Evolutionary conservation across 2,113 vertebrate genomes (phyloP).

Genomic region (Lanius collurio): DNA sequence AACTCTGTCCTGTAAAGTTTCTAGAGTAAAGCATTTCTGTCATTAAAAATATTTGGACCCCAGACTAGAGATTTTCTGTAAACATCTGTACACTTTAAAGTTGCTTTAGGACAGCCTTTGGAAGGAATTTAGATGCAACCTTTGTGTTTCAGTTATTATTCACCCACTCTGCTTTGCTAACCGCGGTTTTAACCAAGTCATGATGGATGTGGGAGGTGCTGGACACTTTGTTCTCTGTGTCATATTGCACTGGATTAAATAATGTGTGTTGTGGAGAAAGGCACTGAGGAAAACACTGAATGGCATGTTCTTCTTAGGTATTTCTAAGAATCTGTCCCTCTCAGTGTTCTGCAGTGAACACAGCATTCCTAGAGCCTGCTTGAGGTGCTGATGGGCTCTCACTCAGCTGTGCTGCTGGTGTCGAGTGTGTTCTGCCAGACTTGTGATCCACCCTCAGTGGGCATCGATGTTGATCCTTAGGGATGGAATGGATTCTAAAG

Average conservation of each 20-base stretch:
- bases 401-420: not conserved
- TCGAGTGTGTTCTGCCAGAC: not conserved
- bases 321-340: not conserved
- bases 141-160: not conserved
- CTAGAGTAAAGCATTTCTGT: not conserved
- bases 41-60: not conserved
- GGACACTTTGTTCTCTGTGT: not conserved
- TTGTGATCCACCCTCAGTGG: not conserved
- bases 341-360: not conserved
- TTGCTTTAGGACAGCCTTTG: not conserved
- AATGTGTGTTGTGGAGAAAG: not conserved
- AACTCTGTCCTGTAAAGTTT: not conserved
- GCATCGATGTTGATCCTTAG: not conserved
- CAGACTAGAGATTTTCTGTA: not conserved
- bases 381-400: not conserved
- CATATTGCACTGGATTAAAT: not conserved
- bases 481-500: not conserved
- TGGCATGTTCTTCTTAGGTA: not conserved
- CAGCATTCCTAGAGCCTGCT: not conserved
- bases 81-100: not conserved
- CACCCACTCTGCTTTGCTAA: not conserved
- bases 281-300: not conserved
- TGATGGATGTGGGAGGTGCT: not conserved
- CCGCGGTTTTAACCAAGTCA: not conserved
- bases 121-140: not conserved